Percentiles rank a stretch among this genome's conserved stretches.
These are phyloP conservation scores for Frankliniella intonsa DNA, from an alignment of 2,888 invertebrate genomes.

Conservation along the genomic window DNA sequence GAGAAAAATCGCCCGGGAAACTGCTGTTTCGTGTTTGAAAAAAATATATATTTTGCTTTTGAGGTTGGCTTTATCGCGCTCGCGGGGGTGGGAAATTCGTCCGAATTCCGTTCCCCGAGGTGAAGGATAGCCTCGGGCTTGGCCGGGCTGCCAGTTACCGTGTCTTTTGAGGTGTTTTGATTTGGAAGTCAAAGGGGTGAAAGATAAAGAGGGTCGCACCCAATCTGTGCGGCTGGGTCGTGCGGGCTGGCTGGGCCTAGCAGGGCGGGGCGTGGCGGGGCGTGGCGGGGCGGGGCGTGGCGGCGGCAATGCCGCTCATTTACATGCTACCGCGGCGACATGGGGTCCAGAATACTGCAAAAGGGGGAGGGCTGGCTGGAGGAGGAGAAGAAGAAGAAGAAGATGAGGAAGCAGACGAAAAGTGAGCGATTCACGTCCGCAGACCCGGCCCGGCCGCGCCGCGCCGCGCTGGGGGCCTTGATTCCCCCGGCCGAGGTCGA, in stretches of 20 bases:
- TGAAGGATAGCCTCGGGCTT: not conserved
- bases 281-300: not conserved
- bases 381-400: not conserved
- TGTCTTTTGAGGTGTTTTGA: constrained; percentile 26
- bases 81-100: not conserved
- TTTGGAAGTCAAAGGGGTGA: constrained; percentile 24
- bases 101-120: not conserved
- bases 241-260: not conserved
- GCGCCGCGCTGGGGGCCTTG: not conserved
- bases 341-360: constrained; percentile 14
- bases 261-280: not conserved
- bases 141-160: not conserved
- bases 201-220: constrained; percentile 17
- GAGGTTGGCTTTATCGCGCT: not conserved
- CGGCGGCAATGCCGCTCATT: constrained; percentile 9
- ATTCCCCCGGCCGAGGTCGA: not conserved
- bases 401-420: not conserved
- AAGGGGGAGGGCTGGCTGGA: not conserved
- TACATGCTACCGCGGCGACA: constrained; percentile 8
- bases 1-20: not conserved
- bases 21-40: not conserved
- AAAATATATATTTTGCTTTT: not conserved
- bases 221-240: not conserved
- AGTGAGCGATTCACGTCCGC: not conserved
- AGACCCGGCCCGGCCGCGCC: not conserved